Evolutionary conservation across 2,888 invertebrate genomes (phyloP).

Genomic region (Congeria kusceri): DNA sequence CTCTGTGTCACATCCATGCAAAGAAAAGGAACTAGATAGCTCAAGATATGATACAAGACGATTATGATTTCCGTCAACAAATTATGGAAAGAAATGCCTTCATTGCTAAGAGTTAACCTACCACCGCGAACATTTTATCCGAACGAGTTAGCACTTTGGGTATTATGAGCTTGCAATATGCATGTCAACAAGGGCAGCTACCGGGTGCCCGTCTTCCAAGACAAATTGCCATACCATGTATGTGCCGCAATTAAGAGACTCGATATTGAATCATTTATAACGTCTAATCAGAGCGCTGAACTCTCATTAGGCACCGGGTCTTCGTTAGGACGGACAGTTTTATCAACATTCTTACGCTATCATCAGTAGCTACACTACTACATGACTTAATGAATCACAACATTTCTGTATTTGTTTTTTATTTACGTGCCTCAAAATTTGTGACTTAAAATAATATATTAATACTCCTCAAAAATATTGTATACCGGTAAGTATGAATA

Average conservation of each 20-base stretch:
- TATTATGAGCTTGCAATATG: constrained; percentile 29
- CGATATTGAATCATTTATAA: constrained; percentile 6
- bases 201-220: constrained; percentile 16
- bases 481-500: too few species aligned
- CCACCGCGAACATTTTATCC: constrained; percentile 25
- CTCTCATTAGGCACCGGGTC: too few species aligned
- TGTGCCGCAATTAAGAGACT: background rate
- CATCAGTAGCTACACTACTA: too few species aligned
- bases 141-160: constrained; percentile 16
- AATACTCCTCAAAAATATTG: too few species aligned
- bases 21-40: constrained; percentile 11
- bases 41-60: constrained; percentile 19
- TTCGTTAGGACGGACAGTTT: too few species aligned
- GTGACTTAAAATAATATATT: too few species aligned
- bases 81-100: constrained; percentile 15
- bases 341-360: too few species aligned
- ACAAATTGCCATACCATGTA: constrained; percentile 19
- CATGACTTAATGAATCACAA: too few species aligned
- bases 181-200: constrained; percentile 42
- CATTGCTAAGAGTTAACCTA: background rate
- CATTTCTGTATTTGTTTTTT: too few species aligned
- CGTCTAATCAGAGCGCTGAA: too few species aligned
- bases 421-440: too few species aligned
- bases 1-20: constrained; percentile 14
- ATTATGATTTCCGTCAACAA: constrained; percentile 26